Evolutionary conservation across 2,888 invertebrate species (phyloP), one percentile per base, ranked within the genome.

Genomic region (Lamproptera curius): DNA sequence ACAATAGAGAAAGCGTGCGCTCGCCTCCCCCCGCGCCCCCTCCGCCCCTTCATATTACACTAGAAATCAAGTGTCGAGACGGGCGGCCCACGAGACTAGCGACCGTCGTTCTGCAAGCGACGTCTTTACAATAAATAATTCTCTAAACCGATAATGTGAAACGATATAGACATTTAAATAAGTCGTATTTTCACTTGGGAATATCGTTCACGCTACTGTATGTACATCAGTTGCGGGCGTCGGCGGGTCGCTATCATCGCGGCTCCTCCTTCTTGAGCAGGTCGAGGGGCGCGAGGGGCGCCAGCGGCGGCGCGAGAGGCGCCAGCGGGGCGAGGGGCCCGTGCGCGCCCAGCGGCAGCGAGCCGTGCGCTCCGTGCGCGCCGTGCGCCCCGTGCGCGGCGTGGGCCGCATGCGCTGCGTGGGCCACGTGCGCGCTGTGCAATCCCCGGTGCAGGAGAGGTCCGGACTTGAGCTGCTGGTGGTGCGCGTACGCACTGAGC

Each of bases 401-500:
- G 63, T 90, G 90, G 44, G 69, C 65, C 8, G 71, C 73, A 16
- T 66, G 67, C 20, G 75, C 68, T 26, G 84, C 81, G 38, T 51
- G 55, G 23, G 35, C 26, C 13, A 42, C 36, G 43, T 47, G 51
- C 42, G 52, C 88, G 81, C 59, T 88, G 81, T 70, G 90, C 67
- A 90, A 80, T 58, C 89, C 67, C 54, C 78, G 76, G 67, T 80
- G 84, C 67, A 80, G 66, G 65, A 84, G 69, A 63, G 79, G 75
- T 55, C 71, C 76, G 56, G 91, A 81, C 78, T 73, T 90, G 69
- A 84, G 63, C 65, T 86, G 86, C 63, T 91, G 91, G 58, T 90
- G 87, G 48, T 89, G 90, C 48, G 91, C 90, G 78, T 94, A 94
- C 54, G 93, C 91, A 58, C 90, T 91, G 67, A 92, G 90, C 67